Base-by-base conservation (phyloP, 2,888 invertebrate genomes). In the Neocrepidodera transversa region DNA sequence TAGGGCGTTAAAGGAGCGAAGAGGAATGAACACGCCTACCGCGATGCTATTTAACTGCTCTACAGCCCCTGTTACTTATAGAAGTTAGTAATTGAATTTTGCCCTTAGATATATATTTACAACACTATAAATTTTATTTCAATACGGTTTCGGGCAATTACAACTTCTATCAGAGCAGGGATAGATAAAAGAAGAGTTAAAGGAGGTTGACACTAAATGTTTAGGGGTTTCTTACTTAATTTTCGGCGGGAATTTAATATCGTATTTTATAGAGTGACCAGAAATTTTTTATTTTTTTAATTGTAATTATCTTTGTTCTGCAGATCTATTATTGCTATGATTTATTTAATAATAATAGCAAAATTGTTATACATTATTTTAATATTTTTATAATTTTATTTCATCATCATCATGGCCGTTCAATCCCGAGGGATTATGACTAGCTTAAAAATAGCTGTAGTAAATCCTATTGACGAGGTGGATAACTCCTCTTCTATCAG, bases 61-160 rank as follows among this genome's bases (percentile, higher is more conserved):
- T 43, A 64, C 70, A 68, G 67, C 70, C 74, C 71, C 73, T 67
- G 65, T 70, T 76, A 76, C 76, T 77, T 75, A 77, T 76, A 74
- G 74, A 75, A 75, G 38, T 74, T 71, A 73, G 74, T 79, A 79
- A 79, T 79, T 79, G 79, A 79, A 78, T 79, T 78, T 74, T 74
- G 73, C 76, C 77, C 75, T 68, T 73, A 70, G 70, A 75, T 75
- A 76, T 74, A 73, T 76, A 76, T 76, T 74, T 74, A 75, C 74
- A 72, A 73, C 71, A 69, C 74, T 73, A 76, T 76, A 77, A 77
- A 78, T 76, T 76, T 72, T 68, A 75, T 74, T 75, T 73, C 74
- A 73, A 73, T 76, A 72, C 66, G 64, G 64, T 64, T 53, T 50
- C 60, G 35, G 59, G 56, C 67, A 67, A 67, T 67, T 67, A 63